A percentile compares a stretch with the other conserved stretches of the same genome.
phyloP scores from a whole-genome alignment of 2,113 vertebrate species.

The Rhegmatorhina hoffmannsi region DNA sequence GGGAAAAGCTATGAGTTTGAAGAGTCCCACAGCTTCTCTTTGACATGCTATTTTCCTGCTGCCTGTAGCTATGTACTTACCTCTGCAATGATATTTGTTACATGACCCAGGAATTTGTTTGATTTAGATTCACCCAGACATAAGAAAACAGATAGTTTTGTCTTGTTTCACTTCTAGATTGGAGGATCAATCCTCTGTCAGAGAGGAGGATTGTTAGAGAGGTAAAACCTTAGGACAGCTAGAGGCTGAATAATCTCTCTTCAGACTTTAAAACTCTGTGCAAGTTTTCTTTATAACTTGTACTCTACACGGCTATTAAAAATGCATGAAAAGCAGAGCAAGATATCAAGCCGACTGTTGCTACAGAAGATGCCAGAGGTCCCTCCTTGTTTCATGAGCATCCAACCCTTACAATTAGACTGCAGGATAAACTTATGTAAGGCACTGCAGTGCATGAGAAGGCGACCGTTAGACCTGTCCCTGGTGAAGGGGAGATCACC shows the following conservation, averaged over 20 bases:
- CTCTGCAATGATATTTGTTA: neutral
- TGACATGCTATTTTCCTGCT: neutral
- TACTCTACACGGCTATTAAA: neutral
- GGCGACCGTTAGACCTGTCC: neutral
- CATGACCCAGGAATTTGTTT: neutral
- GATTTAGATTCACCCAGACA: neutral
- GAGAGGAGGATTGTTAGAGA: neutral
- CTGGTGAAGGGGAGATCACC: neutral
- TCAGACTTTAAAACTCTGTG: neutral
- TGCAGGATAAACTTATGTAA: conserved; percentile 73
- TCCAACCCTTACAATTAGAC: neutral
- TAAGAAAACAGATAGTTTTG: neutral
- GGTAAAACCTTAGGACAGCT: neutral
- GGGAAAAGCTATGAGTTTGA: neutral
- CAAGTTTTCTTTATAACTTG: neutral
- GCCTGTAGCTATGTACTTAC: neutral
- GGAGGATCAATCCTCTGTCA: neutral
- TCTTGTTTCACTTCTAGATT: neutral
- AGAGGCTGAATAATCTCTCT: neutral
- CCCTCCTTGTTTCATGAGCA: neutral
- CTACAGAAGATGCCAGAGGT: neutral
- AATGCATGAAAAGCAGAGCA: neutral
- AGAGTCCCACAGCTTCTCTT: neutral
- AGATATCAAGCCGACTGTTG: neutral
- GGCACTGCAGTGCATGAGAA: conserved; percentile 64